Base-by-base conservation (phyloP, 2,888 invertebrate genomes). In the Trichogramma dendrolimi region DNA sequence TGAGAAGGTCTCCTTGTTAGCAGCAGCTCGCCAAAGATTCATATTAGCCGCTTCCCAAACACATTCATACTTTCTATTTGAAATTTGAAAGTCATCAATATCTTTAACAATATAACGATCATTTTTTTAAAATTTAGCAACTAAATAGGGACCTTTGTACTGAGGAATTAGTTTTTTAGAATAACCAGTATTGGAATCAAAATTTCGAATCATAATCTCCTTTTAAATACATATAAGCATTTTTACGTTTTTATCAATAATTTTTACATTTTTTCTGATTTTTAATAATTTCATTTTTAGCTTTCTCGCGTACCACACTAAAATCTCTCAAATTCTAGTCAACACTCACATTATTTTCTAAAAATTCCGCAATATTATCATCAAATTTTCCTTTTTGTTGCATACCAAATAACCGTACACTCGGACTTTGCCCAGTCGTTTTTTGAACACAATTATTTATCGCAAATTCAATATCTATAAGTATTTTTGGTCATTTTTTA, bases 381-480 rank as follows among this genome's bases (percentile, higher is more conserved):
- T 5, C 10, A 2, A 51, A 8, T 38, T 38, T 6, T 10, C 58
- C 55, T 59, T 60, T 10, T 54, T 75, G 74, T 51, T 69, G 44
- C 4, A 69, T 56, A 3, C 73, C 74, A 53, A 72, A 73, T 44
- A 75, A 61, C 43, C 72, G 58, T 56, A 62, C 67, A 64, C 70
- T 69, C 0, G 72, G 72, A 5, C 71, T 67, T 52, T 71, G 62
- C 0, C 69, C 68, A 2, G 72, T 73, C 10, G 70, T 63, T 56
- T 69, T 62, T 57, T 65, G 67, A 14, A 70, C 46, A 1, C 72
- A 71, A 58, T 71, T 71, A 60, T 71, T 72, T n/a, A 72, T 53
- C 6, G 69, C 62, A 58, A 67, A 72, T 61, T 72, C 69, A 0
- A 70, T 66, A n/a, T 68, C 46, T 7, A 3, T 27, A 3, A 72